phyloP scores from a whole-genome alignment of 2,888 invertebrate genomes.

The Idaea dimidiata region DNA sequence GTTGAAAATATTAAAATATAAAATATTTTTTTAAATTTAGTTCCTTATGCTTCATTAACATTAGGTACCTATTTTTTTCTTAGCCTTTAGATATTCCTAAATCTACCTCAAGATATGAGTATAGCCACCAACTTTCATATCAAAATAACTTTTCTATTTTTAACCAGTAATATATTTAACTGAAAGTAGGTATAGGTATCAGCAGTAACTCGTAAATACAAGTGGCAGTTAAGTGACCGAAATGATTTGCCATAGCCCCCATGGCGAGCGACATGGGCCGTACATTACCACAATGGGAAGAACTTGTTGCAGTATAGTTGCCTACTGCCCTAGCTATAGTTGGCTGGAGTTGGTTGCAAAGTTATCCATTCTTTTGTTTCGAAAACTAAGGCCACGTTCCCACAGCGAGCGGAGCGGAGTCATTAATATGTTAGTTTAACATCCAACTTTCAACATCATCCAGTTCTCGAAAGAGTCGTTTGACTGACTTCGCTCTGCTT shows the following conservation, averaged over 20 bases:
- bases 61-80: too few relatives aligned
- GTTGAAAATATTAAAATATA: too few relatives aligned
- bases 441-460: too few relatives aligned
- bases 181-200: background rate
- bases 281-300: constrained; percentile 61
- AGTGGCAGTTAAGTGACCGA: constrained; percentile 63
- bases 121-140: background rate
- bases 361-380: background rate
- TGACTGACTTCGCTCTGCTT: too few relatives aligned
- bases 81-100: too few relatives aligned
- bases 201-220: constrained; percentile 35
- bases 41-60: too few relatives aligned
- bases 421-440: too few relatives aligned
- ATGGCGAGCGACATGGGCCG: constrained; percentile 60
- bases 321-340: constrained; percentile 29
- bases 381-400: background rate
- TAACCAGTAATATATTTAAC: background rate
- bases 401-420: too few relatives aligned
- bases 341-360: background rate
- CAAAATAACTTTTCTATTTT: background rate
- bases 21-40: too few relatives aligned
- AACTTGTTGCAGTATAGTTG: constrained; percentile 52
- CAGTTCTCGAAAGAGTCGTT: background rate
- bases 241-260: constrained; percentile 63
- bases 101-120: too few relatives aligned